Base-by-base conservation (phyloP, 2,113 vertebrate species). In the Madoqua kirkii region DNA sequence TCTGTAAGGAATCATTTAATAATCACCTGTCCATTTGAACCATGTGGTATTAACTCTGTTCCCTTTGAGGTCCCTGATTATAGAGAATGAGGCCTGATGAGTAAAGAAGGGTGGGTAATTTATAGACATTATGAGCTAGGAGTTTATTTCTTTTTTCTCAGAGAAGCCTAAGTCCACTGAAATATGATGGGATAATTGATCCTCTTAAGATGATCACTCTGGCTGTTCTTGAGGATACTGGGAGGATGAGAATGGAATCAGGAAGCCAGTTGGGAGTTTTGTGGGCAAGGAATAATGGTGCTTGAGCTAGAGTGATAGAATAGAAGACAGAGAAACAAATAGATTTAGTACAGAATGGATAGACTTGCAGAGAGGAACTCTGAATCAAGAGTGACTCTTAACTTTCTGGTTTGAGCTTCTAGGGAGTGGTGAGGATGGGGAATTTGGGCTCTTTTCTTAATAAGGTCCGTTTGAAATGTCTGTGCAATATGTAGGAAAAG, bases 381-480 rank as follows among this genome's bases (percentile, higher is more conserved):
- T 3, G 50, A 93, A 59, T 78, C 36, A 81, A 60, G 43, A 88
- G 31, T 52, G 59, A 48, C 48, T 87, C 25, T 50, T 59, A 64
- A 36, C 50, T 88, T 74, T 93, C 76, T 93, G 36, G 17, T 89
- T 52, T 79, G 54, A 94, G 60, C 36, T 82, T 78, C 55, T 59
- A 7, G 62, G 14, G 45, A 74, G 3, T 62, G 23, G 11, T 57
- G 7, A 52, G 7, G 6, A 11, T 67, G 29, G 33, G 31, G 25
- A 89, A 83, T 52, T 93, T 67, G 29, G 71, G 25, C 10, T 31
- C 67, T 83, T 71, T 17, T 45, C 86, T 95, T 79, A 19, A 17
- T 67, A 25, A 10, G 33, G 83, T 97, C 91, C 23, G 31, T 96
- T 90, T 87, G 78, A 92, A 94, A 87, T 60, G 21, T 94, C 52